Percentiles rank a stretch among this genome's conserved stretches.
These are phyloP conservation scores for Saccopteryx leptura DNA, from an alignment of 2,113 vertebrate species.

Conservation along the genomic window DNA sequence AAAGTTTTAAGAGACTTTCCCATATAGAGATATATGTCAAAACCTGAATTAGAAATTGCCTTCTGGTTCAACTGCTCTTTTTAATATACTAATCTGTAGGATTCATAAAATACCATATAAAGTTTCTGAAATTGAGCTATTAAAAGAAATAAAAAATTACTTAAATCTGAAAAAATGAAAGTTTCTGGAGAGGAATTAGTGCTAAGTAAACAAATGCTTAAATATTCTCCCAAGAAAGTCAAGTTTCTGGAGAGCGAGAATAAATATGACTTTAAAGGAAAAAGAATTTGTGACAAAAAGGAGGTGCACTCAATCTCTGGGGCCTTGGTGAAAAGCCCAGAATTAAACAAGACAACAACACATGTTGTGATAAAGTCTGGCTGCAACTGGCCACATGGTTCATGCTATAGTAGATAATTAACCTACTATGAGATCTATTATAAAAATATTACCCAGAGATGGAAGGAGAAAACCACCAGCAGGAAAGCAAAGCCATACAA, in stretches of 20 bases:
- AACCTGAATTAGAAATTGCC: constrained; percentile 47
- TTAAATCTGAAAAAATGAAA: constrained; percentile 44
- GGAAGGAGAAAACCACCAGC: neutral
- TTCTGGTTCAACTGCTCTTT: constrained; percentile 52
- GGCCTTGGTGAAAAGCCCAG: neutral
- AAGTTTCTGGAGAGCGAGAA: neutral
- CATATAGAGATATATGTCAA: constrained; percentile 64
- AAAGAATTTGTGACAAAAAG: neutral
- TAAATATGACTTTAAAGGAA: neutral
- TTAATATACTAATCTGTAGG: constrained; percentile 8
- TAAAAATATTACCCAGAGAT: neutral
- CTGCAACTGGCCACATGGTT: neutral
- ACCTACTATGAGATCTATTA: constrained; percentile 18
- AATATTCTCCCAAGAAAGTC: neutral
- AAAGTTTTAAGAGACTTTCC: constrained; percentile 35
- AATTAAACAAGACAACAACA: neutral
- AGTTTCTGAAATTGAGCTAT: constrained; percentile 9
- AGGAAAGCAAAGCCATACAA: neutral
- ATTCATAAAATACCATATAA: constrained; percentile 42
- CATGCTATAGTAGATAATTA: neutral
- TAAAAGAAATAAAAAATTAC: constrained; percentile 37
- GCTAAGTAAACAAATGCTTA: neutral
- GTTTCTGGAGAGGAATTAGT: constrained; percentile 41
- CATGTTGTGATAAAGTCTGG: neutral
- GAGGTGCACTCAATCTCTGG: neutral